A percentile compares a stretch with the other conserved stretches of the same genome.
phyloP scores from a whole-genome alignment of 2,888 invertebrate genomes.

The Eupelmus urozonus region DNA sequence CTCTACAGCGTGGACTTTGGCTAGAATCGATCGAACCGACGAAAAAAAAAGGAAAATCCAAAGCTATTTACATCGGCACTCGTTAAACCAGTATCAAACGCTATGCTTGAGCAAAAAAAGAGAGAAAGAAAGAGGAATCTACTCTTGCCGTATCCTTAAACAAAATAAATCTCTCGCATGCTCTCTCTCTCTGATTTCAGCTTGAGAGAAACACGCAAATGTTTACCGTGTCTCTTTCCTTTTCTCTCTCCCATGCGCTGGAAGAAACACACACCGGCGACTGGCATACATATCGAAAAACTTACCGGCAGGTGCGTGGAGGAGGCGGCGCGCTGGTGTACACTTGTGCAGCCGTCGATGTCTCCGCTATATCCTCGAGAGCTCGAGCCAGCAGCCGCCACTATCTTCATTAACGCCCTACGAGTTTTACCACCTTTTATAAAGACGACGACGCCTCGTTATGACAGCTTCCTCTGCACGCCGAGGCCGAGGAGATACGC shows the following conservation, averaged over 20 bases:
- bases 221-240: constrained; percentile 22
- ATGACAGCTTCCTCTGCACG: background rate
- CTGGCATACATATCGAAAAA: constrained; percentile 12
- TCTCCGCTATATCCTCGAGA: constrained; percentile 39
- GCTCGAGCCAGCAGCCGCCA: background rate
- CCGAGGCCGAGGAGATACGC: background rate
- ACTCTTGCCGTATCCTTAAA: constrained; percentile 16
- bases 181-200: no score
- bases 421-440: constrained; percentile 18
- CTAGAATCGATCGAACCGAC: background rate
- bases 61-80: constrained; percentile 47
- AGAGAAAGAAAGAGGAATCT: background rate
- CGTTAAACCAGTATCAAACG: constrained; percentile 51
- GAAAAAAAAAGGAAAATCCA: constrained; percentile 11
- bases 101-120: constrained; percentile 3
- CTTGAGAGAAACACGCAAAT: constrained; percentile 43
- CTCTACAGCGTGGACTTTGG: background rate
- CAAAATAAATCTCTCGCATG: constrained; percentile 44
- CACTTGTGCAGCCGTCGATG: constrained; percentile 55
- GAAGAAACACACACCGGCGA: background rate
- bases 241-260: background rate
- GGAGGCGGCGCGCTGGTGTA: background rate
- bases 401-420: constrained; percentile 46
- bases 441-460: background rate
- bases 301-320: constrained; percentile 41